Conservation (phyloP, 23 tunicate species). For the Trididemnum clinides region DNA sequence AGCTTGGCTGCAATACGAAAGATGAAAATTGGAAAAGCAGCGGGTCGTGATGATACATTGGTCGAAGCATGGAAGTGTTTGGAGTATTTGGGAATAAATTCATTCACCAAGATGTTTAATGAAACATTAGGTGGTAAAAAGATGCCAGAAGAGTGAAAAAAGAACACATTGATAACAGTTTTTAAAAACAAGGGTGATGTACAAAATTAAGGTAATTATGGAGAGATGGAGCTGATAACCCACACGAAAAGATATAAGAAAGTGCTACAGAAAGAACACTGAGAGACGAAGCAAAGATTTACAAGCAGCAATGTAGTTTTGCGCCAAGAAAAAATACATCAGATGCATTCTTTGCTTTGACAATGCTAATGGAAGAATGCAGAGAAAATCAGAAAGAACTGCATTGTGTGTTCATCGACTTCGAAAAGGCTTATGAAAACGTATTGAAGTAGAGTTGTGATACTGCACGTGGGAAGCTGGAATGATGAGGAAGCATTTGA, state of each 20-base stretch:
- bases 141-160: background rate
- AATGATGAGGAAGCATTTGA: no score
- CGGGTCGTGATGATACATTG: no score
- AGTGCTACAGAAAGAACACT: background rate
- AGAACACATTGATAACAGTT: background rate
- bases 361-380: background rate
- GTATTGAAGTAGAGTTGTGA: no score
- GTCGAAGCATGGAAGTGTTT: no score
- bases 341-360: background rate
- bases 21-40: no score
- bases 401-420: background rate
- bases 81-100: no score
- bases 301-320: background rate
- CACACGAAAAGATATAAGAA: background rate
- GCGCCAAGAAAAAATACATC: background rate
- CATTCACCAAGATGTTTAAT: background rate
- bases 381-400: background rate
- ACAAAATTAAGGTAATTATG: background rate
- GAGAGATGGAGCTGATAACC: background rate
- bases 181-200: background rate
- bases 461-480: no score
- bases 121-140: background rate
- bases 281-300: background rate
- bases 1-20: no score
- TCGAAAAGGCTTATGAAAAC: background rate